Evolutionary conservation across 2,888 invertebrate species (phyloP).

Genomic region (Rhaphigaster nebulosa): DNA sequence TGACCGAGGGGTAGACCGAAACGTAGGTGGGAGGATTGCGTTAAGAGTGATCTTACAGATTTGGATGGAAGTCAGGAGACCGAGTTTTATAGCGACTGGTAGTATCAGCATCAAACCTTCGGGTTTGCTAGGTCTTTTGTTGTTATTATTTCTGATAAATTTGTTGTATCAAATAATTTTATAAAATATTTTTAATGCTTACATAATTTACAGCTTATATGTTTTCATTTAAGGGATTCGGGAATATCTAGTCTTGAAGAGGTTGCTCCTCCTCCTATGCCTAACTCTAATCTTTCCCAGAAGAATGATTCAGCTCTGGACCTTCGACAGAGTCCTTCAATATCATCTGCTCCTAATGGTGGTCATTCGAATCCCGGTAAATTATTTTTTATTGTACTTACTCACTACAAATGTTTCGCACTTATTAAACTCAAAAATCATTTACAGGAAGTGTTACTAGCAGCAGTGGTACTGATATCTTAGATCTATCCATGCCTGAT

Average conservation of each 20-base stretch:
- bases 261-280: slow-evolving; percentile 44
- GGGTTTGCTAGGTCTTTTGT: too few relatives aligned
- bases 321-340: slow-evolving; percentile 69
- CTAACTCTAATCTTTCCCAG: slow-evolving; percentile 33
- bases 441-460: slow-evolving; percentile 68
- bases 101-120: too few relatives aligned
- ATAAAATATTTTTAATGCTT: neutral
- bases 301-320: slow-evolving; percentile 69
- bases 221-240: slow-evolving; percentile 54
- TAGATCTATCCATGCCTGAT: slow-evolving; percentile 92
- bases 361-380: slow-evolving; percentile 62
- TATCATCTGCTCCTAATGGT: slow-evolving; percentile 64
- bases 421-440: neutral
- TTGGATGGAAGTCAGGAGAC: too few relatives aligned
- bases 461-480: slow-evolving; percentile 83
- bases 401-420: neutral
- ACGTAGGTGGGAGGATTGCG: too few relatives aligned
- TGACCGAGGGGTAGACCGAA: too few relatives aligned
- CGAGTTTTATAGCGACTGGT: too few relatives aligned
- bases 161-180: too few relatives aligned
- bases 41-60: too few relatives aligned
- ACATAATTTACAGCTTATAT: neutral
- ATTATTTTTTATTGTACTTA: neutral
- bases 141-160: too few relatives aligned
- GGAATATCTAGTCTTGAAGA: slow-evolving; percentile 60